Percentiles rank a stretch among this genome's conserved stretches.
Evolutionary conservation across 2,113 vertebrate species (phyloP).

Genomic region (Lasiurus cinereus): DNA sequence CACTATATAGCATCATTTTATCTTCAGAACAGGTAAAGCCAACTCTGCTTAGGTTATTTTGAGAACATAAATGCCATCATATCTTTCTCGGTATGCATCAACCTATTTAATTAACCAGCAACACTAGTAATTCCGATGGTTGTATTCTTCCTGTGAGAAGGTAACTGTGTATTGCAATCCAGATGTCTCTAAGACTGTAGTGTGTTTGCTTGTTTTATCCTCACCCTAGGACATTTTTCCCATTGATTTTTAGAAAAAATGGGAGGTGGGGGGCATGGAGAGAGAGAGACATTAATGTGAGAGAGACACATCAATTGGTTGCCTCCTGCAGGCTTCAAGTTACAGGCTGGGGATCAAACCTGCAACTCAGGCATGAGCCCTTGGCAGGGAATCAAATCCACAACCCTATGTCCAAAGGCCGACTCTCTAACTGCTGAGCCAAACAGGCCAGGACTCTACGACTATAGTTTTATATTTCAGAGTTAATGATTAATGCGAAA

Average conservation of each 20-base stretch:
- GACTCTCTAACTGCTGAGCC: too few species aligned
- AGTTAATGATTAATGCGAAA: conserved; percentile 15
- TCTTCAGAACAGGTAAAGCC: neutral
- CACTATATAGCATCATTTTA: conserved; percentile 2
- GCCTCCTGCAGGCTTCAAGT: too few species aligned
- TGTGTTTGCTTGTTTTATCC: too few species aligned
- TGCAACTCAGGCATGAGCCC: too few species aligned
- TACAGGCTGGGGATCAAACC: too few species aligned
- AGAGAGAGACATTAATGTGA: too few species aligned
- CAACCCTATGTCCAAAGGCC: too few species aligned
- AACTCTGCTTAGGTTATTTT: conserved; percentile 36
- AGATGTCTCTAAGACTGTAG: neutral
- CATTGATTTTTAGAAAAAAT: too few species aligned
- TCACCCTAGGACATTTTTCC: too few species aligned
- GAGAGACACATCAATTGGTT: too few species aligned
- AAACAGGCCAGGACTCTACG: neutral
- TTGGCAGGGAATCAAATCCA: too few species aligned
- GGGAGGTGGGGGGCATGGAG: too few species aligned
- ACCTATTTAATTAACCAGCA: conserved; percentile 20
- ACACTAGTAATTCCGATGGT: conserved; percentile 2
- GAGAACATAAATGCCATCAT: conserved; percentile 18
- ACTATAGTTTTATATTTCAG: conserved; percentile 8
- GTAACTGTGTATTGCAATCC: conserved; percentile 9
- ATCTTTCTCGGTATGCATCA: neutral
- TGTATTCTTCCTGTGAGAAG: conserved; percentile 21